These are phyloP conservation scores for Diarsia brunnea DNA, from an alignment of 2,888 invertebrate genomes.

Conservation along the genomic window DNA sequence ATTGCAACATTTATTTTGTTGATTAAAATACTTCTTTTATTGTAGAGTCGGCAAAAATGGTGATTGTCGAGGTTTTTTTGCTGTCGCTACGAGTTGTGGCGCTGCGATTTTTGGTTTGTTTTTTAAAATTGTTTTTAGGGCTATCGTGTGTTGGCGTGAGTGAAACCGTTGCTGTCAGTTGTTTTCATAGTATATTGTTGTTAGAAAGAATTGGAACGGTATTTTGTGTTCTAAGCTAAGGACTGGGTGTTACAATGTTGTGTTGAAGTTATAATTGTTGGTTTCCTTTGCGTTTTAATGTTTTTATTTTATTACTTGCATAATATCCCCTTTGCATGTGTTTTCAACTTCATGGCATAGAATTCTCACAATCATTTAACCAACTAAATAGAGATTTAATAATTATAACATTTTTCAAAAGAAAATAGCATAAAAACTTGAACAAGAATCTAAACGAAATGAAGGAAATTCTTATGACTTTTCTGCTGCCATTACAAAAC, in stretches of 20 bases:
- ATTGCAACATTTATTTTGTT: slow-evolving; percentile 90
- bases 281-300: background rate
- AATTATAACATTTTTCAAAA: slow-evolving; percentile 23
- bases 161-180: slow-evolving; percentile 34
- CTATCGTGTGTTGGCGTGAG: slow-evolving; percentile 38
- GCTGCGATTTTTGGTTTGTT: slow-evolving; percentile 39
- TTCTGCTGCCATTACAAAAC: slow-evolving; percentile 78
- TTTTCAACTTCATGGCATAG: background rate
- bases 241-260: slow-evolving; percentile 6
- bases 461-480: slow-evolving; percentile 55
- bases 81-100: slow-evolving; percentile 39
- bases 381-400: background rate
- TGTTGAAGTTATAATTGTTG: slow-evolving; percentile 24
- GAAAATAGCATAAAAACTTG: slow-evolving; percentile 14
- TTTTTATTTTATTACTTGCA: slow-evolving; percentile 7
- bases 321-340: background rate
- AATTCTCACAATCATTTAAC: background rate
- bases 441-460: slow-evolving; percentile 44
- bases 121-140: slow-evolving; percentile 39
- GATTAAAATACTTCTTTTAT: slow-evolving; percentile 87
- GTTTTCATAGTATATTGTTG: slow-evolving; percentile 36
- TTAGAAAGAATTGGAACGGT: slow-evolving; percentile 11
- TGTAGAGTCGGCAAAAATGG: slow-evolving; percentile 73
- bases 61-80: slow-evolving; percentile 31
- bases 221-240: background rate